Base-by-base conservation (phyloP, 2,797 vertebrate genomes). In the Trachurus trachurus region DNA sequence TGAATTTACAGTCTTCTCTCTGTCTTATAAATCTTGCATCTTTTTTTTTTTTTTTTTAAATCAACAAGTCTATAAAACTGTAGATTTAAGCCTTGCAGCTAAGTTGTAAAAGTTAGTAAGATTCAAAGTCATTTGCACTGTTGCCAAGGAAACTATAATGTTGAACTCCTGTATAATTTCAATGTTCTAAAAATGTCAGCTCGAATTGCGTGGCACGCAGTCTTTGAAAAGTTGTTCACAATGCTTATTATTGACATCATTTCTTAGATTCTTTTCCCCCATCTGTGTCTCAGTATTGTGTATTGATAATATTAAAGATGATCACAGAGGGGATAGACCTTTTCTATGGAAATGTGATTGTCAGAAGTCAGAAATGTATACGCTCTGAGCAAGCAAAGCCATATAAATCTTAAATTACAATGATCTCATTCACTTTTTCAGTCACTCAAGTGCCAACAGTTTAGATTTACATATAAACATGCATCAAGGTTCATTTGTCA, bases 91-190 rank as follows among this genome's bases (percentile, higher is more conserved):
- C 19, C 16, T 59, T 57, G 40, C 64, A 56, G 21, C 19, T 54
- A 50, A 71, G 64, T 70, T 71, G 42, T 34, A 16, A 71, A 82
- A 72, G 13, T 70, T 67, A n/a, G 34, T 58, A 50, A 63, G 58
- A 68, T 45, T 64, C 44, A 79, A 77, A 80, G 47, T 67, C 39
- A 75, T 65, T 77, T 71, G 19, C 58, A 10, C 71, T 71, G 82
- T 90, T 88, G 31, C 82, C 80, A 89, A 72, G 81, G 85, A 67
- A 89, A 90, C 84, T n/a, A 74, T 69, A 67, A 66, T 68, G 56
- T 62, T 50, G 45, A 75, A 34, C 17, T 31, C 53, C 60, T 22
- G 21, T 67, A 49, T 81, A 37, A 70, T 77, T 56, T 76, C 21
- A 62, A 13, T 57, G 63, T 74, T 84, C 59, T 77, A 78, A 83